A percentile compares a stretch with the other conserved stretches of the same genome.
Evolutionary conservation across 2,888 invertebrate species (phyloP).

Genomic region (Limnephilus marmoratus): DNA sequence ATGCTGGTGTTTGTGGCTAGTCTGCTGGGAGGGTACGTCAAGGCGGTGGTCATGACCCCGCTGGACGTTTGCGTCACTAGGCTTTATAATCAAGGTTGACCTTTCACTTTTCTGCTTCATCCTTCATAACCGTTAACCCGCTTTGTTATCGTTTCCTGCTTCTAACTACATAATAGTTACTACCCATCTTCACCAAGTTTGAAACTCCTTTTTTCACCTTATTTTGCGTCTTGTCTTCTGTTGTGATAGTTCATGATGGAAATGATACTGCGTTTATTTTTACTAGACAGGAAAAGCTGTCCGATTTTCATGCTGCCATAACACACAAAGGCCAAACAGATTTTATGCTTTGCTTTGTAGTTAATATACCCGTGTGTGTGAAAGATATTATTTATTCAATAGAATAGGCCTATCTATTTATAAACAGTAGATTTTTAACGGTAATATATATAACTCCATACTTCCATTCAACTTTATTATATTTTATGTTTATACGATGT

Average conservation of each 20-base stretch:
- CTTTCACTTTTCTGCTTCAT: conserved; percentile 20
- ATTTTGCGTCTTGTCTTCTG: not conserved
- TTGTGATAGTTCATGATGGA: not conserved
- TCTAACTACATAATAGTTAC: not conserved
- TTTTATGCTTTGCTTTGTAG: not conserved
- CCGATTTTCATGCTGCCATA: not conserved
- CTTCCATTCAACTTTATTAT: not conserved
- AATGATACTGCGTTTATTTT: not conserved
- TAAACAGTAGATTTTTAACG: not conserved
- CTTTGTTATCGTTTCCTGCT: not conserved
- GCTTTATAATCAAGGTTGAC: conserved; percentile 89
- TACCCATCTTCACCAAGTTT: not conserved
- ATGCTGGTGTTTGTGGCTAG: conserved; percentile 86
- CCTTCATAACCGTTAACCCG: not conserved
- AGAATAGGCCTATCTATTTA: not conserved
- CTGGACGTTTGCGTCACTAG: conserved; percentile 93
- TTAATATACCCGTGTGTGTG: not conserved
- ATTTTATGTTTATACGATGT: not conserved
- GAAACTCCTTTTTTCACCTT: not conserved
- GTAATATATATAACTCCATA: not conserved
- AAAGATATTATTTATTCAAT: not conserved
- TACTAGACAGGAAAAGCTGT: not conserved
- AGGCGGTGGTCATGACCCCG: conserved; percentile 89
- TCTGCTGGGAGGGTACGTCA: conserved; percentile 86
- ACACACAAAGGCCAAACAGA: not conserved